These are phyloP conservation scores for Hirtodrosophila cameraria DNA, from an alignment of 2,888 invertebrate genomes.

Conservation along the genomic window DNA sequence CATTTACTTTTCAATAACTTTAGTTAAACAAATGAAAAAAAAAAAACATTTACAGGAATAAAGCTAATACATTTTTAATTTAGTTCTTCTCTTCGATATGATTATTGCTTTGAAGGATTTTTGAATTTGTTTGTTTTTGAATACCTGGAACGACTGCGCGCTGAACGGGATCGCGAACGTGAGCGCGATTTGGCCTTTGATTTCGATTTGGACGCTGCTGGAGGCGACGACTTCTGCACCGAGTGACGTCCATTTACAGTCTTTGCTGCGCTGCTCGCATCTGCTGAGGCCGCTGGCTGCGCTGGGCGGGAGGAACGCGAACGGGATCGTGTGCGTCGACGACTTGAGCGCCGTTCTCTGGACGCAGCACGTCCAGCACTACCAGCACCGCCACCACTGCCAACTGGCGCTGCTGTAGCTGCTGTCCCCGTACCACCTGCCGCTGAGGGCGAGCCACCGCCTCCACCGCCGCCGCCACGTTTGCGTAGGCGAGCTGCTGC, in stretches of 20 bases:
- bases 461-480: constrained; percentile 55
- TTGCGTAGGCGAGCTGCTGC: constrained; percentile 80
- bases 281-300: constrained; percentile 58
- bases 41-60: too few species aligned
- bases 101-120: not conserved
- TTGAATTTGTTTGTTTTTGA: not conserved
- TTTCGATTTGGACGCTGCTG: constrained; percentile 38
- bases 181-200: constrained; percentile 66
- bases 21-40: too few species aligned
- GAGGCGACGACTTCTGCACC: constrained; percentile 54
- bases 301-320: constrained; percentile 65
- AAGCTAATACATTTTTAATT: not conserved
- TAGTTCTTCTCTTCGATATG: not conserved
- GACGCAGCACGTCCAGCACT: constrained; percentile 61
- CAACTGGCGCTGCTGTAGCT: constrained; percentile 77
- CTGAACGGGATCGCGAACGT: constrained; percentile 59
- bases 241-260: constrained; percentile 81
- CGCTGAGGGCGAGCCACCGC: constrained; percentile 52
- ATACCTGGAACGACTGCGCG: constrained; percentile 69
- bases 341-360: constrained; percentile 78
- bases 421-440: constrained; percentile 61
- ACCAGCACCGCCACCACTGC: too few species aligned
- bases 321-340: constrained; percentile 67
- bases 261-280: constrained; percentile 45
- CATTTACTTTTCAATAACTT: too few species aligned